Conservation (phyloP, 35 echinoderm and acorn worm genomes). For the Eucidaris tribuloides region DNA sequence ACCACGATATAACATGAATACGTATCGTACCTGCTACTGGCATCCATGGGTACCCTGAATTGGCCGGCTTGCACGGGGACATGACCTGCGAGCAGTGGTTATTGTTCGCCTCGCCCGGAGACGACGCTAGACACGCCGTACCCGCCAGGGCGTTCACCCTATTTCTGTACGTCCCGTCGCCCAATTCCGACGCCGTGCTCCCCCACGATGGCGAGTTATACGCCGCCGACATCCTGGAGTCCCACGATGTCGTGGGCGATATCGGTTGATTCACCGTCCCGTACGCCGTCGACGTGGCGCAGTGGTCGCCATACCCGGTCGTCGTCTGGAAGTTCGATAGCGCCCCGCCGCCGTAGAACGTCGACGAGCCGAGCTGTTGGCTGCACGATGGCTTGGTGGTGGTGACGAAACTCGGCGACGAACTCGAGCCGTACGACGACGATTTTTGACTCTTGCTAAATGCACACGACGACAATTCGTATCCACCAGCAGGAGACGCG, state of each 20-base stretch:
- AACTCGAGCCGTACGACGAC: not conserved
- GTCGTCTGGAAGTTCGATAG: constrained; percentile 6
- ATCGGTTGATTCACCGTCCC: constrained; percentile 24
- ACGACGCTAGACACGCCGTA: not conserved
- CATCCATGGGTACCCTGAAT: constrained; percentile 47
- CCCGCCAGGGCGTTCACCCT: constrained; percentile 24
- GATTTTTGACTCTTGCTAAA: constrained; percentile 33
- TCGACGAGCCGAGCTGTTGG: constrained; percentile 7
- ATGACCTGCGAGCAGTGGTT: constrained; percentile 38
- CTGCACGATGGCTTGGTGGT: constrained; percentile 1
- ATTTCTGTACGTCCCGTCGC: constrained; percentile 13
- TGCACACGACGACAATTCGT: constrained; percentile 40
- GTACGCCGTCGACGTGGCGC: constrained; percentile 11
- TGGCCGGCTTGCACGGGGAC: constrained; percentile 7
- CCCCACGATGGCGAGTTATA: constrained; percentile 30
- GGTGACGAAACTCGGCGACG: not conserved
- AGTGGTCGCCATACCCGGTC: not conserved
- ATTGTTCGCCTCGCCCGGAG: constrained; percentile 30
- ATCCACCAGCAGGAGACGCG: constrained; percentile 15
- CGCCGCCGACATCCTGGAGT: constrained; percentile 20
- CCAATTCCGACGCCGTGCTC: constrained; percentile 29
- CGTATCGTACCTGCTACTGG: constrained; percentile 31
- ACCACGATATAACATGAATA: no score
- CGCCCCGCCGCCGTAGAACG: not conserved
- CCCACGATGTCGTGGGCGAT: constrained; percentile 43